Evolutionary conservation across 2,113 vertebrate species (phyloP).

Genomic region (Gobiocypris rarus): DNA sequence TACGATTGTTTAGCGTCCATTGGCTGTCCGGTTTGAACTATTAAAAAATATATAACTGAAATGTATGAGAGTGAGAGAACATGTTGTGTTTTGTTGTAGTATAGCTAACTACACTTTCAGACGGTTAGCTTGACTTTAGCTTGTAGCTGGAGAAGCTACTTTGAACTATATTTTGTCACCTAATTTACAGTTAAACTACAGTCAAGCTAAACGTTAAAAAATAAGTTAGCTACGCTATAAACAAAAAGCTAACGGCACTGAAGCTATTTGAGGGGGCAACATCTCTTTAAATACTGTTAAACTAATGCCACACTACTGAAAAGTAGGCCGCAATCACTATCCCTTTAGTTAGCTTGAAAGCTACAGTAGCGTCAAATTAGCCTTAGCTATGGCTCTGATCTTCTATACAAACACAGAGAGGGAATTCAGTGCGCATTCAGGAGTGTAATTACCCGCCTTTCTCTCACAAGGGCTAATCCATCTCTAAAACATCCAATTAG

Average conservation of each 20-base stretch:
- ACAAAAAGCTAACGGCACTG: background rate
- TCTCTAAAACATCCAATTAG: conserved; percentile 62
- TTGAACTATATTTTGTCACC: too few relatives aligned
- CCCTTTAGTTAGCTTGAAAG: background rate
- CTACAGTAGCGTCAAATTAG: conserved; percentile 11
- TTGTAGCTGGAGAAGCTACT: too few relatives aligned
- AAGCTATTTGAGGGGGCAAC: background rate
- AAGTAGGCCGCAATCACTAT: background rate
- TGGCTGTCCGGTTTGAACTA: too few relatives aligned
- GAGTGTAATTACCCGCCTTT: conserved; percentile 56
- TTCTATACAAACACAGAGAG: conserved; percentile 15
- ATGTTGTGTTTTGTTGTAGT: too few relatives aligned
- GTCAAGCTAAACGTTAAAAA: background rate
- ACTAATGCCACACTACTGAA: background rate
- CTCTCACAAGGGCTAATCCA: conserved; percentile 59
- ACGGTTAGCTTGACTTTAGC: too few relatives aligned
- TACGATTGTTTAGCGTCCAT: too few relatives aligned
- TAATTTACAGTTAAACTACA: background rate
- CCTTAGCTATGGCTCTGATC: conserved; percentile 27
- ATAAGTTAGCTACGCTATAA: background rate
- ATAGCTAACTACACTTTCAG: too few relatives aligned
- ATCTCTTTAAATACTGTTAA: background rate
- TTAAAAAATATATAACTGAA: too few relatives aligned
- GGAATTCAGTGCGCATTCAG: conserved; percentile 41
- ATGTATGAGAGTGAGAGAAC: too few relatives aligned